Evolutionary conservation across 2,888 invertebrate species (phyloP).

Genomic region (Coronaproctus castanopsis): DNA sequence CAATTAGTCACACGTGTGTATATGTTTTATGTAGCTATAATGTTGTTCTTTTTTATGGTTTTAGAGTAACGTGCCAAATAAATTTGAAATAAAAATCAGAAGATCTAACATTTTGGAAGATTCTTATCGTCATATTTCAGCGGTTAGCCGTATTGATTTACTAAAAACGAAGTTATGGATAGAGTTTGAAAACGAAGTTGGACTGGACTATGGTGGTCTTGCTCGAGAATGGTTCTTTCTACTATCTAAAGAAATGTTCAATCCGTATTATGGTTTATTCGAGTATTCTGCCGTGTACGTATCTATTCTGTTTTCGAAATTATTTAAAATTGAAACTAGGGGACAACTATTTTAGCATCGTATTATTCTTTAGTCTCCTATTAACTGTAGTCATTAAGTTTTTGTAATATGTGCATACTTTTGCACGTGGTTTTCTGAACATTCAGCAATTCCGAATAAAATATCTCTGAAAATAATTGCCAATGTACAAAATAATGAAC

Average conservation of each 20-base stretch:
- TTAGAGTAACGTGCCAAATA: slow-evolving; percentile 87
- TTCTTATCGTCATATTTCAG: slow-evolving; percentile 85
- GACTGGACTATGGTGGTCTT: slow-evolving; percentile 86
- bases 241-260: slow-evolving; percentile 97
- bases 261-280: slow-evolving; percentile 97
- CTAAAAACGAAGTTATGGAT: slow-evolving; percentile 96
- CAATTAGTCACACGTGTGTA: too few species aligned
- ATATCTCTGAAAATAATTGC: too few species aligned
- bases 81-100: slow-evolving; percentile 82
- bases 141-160: slow-evolving; percentile 71
- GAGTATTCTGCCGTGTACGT: slow-evolving; percentile 96
- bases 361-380: too few species aligned
- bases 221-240: slow-evolving; percentile 98
- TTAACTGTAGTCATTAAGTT: too few species aligned
- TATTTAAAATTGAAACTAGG: too few species aligned
- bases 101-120: slow-evolving; percentile 87
- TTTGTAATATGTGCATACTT: too few species aligned
- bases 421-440: too few species aligned
- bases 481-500: too few species aligned
- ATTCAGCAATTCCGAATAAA: too few species aligned
- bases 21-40: too few species aligned
- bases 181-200: slow-evolving; percentile 94
- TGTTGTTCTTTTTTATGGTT: too few species aligned
- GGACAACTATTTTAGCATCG: too few species aligned
- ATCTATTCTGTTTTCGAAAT: background rate